phyloP scores from a whole-genome alignment of 2,797 vertebrate species.

The Cirrhinus molitorella region DNA sequence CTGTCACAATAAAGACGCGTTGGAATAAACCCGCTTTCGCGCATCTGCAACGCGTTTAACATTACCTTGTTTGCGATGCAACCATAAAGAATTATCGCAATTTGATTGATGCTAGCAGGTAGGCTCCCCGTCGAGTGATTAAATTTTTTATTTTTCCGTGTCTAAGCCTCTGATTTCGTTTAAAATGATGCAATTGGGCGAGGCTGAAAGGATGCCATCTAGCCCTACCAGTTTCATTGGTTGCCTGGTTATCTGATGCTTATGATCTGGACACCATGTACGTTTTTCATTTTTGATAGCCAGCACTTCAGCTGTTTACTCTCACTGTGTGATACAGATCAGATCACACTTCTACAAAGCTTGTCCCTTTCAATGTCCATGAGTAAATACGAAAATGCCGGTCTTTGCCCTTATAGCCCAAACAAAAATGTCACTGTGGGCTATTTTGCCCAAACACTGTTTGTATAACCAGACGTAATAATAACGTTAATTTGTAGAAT shows the following conservation, averaged over 20 bases:
- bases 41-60: not conserved
- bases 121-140: constrained; percentile 36
- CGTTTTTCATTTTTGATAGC: not conserved
- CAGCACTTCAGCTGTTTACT: not conserved
- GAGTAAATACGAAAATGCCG: constrained; percentile 39
- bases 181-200: constrained; percentile 77
- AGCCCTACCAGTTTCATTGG: constrained; percentile 81
- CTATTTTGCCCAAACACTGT: not conserved
- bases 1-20: not conserved
- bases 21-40: not conserved
- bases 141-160: not conserved
- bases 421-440: too few relatives aligned
- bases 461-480: not conserved
- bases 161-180: constrained; percentile 53
- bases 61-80: constrained; percentile 50
- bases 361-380: constrained; percentile 26
- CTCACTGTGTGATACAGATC: constrained; percentile 1
- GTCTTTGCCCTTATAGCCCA: constrained; percentile 10
- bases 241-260: constrained; percentile 84
- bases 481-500: not conserved
- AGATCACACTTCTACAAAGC: not conserved
- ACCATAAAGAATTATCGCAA: constrained; percentile 5
- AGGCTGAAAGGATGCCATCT: constrained; percentile 82
- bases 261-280: constrained; percentile 49
- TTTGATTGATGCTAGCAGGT: constrained; percentile 13